Conservation (phyloP, 2,888 invertebrate genomes). For the Meghimatium bilineatum region DNA sequence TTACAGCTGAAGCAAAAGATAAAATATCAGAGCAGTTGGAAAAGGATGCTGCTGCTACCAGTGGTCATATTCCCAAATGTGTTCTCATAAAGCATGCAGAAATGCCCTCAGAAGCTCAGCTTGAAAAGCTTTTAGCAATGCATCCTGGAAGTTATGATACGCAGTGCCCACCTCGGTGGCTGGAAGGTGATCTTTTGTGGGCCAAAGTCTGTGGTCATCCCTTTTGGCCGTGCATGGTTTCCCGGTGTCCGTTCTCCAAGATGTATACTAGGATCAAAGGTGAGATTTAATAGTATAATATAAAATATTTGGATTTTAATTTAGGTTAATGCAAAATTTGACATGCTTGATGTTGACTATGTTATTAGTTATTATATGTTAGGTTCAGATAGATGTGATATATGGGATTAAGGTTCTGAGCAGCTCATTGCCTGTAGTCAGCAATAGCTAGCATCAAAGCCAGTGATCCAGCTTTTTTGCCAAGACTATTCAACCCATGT, state of each 20-base stretch:
- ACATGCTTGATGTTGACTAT: background rate
- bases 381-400: too few species aligned
- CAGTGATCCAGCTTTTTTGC: too few species aligned
- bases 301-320: background rate
- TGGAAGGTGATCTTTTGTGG: constrained; percentile 88
- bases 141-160: constrained; percentile 13
- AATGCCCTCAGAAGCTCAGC: constrained; percentile 25
- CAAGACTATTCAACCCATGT: too few species aligned
- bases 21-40: background rate
- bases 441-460: too few species aligned
- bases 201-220: constrained; percentile 88
- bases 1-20: background rate
- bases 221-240: constrained; percentile 93
- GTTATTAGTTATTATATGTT: too few species aligned
- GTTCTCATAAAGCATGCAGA: constrained; percentile 39
- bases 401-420: too few species aligned
- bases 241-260: constrained; percentile 83
- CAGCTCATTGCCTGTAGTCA: too few species aligned
- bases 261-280: constrained; percentile 80
- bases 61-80: constrained; percentile 39
- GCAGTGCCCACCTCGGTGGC: constrained; percentile 55
- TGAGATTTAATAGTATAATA: background rate
- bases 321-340: background rate
- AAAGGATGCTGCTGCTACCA: background rate
- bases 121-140: constrained; percentile 31